phyloP scores from a whole-genome alignment of 2,888 invertebrate species.

The Muscina levida region DNA sequence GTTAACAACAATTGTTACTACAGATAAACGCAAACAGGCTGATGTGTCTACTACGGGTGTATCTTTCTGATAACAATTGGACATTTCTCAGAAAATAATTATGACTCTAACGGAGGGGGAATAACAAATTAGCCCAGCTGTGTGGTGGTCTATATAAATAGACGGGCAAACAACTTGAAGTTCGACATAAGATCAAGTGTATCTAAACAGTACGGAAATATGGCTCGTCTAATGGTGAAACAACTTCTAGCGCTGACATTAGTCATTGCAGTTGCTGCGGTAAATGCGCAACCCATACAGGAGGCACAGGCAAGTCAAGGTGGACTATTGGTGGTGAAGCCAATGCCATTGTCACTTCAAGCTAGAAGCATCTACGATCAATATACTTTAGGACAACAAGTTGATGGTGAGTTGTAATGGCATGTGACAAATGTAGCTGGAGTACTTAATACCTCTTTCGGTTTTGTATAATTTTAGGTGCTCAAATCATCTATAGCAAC shows the following conservation, averaged over 20 bases:
- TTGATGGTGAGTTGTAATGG: constrained; percentile 40
- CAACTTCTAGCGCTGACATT: background rate
- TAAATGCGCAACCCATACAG: background rate
- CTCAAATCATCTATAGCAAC: constrained; percentile 51
- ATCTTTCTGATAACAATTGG: too few relatives aligned
- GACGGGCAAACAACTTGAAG: too few relatives aligned
- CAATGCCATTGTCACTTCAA: background rate
- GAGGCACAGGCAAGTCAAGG: background rate
- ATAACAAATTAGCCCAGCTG: too few relatives aligned
- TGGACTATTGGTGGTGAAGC: background rate
- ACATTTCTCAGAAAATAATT: too few relatives aligned
- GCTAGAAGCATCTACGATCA: constrained; percentile 50
- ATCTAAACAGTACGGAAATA: background rate
- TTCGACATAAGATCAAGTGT: background rate
- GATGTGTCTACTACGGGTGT: too few relatives aligned
- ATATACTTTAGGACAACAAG: constrained; percentile 55
- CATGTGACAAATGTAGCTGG: background rate
- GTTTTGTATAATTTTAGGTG: constrained; percentile 49
- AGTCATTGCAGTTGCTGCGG: constrained; percentile 5
- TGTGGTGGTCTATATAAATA: too few relatives aligned
- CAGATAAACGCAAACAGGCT: too few relatives aligned
- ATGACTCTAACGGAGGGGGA: too few relatives aligned
- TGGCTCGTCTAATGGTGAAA: background rate
- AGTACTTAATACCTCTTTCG: background rate
- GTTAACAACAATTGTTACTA: too few relatives aligned